These are phyloP conservation scores for Acleris holmiana DNA, from an alignment of 2,888 invertebrate species.

Conservation along the genomic window DNA sequence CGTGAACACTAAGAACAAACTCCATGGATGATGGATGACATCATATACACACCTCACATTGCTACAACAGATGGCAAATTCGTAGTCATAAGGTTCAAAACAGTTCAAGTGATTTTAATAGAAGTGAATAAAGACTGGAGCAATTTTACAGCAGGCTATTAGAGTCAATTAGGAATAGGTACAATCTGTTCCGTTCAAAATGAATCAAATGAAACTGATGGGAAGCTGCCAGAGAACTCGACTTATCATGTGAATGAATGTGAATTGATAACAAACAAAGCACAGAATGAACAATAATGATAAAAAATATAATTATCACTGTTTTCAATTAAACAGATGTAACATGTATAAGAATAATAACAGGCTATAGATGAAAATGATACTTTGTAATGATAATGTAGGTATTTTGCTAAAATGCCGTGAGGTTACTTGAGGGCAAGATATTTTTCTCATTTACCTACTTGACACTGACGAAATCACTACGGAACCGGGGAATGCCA, in stretches of 20 bases:
- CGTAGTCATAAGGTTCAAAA: constrained; percentile 30
- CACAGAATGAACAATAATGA: constrained; percentile 44
- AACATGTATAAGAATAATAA: constrained; percentile 10
- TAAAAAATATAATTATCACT: constrained; percentile 41
- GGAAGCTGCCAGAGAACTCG: constrained; percentile 51
- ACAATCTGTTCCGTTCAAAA: constrained; percentile 57
- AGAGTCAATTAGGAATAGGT: constrained; percentile 68
- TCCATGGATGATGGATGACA: constrained; percentile 30
- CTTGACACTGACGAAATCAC: too few species aligned
- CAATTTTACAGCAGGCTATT: constrained; percentile 52
- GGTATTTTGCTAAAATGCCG: too few species aligned
- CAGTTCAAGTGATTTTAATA: constrained; percentile 17
- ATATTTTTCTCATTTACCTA: too few species aligned
- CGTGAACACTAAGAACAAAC: constrained; percentile 6
- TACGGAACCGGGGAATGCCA: too few species aligned
- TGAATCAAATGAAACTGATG: constrained; percentile 52
- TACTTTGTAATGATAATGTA: neutral
- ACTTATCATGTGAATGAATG: constrained; percentile 37
- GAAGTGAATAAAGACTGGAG: constrained; percentile 24
- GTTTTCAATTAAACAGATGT: constrained; percentile 30
- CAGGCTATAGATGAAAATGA: neutral
- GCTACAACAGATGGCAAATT: constrained; percentile 8
- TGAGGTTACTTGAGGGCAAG: too few species aligned
- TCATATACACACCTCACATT: constrained; percentile 21
- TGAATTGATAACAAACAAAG: constrained; percentile 47